These are phyloP conservation scores for Albula glossodonta DNA, from an alignment of 2,113 vertebrate genomes.

Conservation along the genomic window DNA sequence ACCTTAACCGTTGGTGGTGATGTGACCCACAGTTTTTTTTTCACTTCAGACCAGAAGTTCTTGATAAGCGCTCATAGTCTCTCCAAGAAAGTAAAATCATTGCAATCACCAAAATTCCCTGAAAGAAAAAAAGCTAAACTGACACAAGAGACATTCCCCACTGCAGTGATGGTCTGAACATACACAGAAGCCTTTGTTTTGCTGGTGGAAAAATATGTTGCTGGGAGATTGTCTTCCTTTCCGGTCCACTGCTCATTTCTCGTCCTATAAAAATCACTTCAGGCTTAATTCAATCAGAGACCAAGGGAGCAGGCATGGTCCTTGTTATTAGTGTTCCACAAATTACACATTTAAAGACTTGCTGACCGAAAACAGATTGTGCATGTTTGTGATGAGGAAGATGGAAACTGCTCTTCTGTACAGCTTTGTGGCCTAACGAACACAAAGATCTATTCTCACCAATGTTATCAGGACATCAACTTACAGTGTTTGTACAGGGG, in stretches of 20 bases:
- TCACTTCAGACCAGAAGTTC: too few relatives aligned
- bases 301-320: slow-evolving; percentile 31
- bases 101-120: not conserved
- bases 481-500: not conserved
- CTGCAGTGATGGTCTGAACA: slow-evolving; percentile 38
- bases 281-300: slow-evolving; percentile 38
- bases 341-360: slow-evolving; percentile 43
- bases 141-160: slow-evolving; percentile 18
- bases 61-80: too few relatives aligned
- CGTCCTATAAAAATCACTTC: slow-evolving; percentile 57
- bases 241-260: slow-evolving; percentile 59
- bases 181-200: slow-evolving; percentile 65
- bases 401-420: not conserved
- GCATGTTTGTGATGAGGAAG: not conserved
- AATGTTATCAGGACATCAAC: not conserved
- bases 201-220: slow-evolving; percentile 34
- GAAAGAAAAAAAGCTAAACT: not conserved
- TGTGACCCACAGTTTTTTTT: too few relatives aligned
- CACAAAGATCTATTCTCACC: too few relatives aligned
- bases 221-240: slow-evolving; percentile 55
- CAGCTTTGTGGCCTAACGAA: too few relatives aligned
- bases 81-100: not conserved
- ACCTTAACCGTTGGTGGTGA: too few relatives aligned
- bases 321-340: slow-evolving; percentile 38
- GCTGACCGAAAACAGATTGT: slow-evolving; percentile 31